Conservation (phyloP, 1,140 invertebrate species). For the Euglossa dilemma region DNA sequence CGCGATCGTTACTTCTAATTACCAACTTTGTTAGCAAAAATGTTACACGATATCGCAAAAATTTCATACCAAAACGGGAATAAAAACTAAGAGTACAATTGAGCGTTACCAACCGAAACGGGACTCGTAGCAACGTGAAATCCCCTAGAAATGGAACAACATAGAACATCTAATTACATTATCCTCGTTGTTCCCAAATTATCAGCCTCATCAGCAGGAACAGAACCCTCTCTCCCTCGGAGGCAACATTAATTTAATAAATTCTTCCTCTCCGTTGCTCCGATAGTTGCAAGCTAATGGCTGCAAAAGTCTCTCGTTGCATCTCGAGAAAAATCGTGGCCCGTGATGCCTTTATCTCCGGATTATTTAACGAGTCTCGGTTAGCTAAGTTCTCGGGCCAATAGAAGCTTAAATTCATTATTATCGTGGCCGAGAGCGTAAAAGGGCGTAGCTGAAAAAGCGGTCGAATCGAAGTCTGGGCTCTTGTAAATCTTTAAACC, state of each 20-base stretch:
- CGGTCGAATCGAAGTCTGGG: background rate
- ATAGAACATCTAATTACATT: background rate
- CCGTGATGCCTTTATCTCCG: background rate
- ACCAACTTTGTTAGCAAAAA: too few species aligned
- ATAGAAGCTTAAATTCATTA: constrained; percentile 31
- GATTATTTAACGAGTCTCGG: constrained; percentile 9
- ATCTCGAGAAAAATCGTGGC: background rate
- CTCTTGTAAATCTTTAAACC: constrained; percentile 19
- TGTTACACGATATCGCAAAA: too few species aligned
- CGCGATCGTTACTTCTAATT: too few species aligned
- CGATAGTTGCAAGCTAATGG: too few species aligned
- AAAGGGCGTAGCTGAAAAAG: constrained; percentile 3
- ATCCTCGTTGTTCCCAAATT: background rate
- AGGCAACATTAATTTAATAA: background rate
- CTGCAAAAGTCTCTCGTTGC: too few species aligned
- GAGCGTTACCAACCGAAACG: too few species aligned
- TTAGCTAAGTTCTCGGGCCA: constrained; percentile 21
- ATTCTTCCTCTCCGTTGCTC: background rate
- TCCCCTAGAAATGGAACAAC: background rate
- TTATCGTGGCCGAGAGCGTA: background rate
- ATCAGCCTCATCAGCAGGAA: background rate
- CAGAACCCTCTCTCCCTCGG: background rate
- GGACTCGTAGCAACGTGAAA: too few species aligned
- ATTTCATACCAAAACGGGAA: too few species aligned
- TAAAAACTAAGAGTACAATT: too few species aligned